Evolutionary conservation across 2,888 invertebrate genomes (phyloP).

Genomic region (Leptarthrus brevirostris): DNA sequence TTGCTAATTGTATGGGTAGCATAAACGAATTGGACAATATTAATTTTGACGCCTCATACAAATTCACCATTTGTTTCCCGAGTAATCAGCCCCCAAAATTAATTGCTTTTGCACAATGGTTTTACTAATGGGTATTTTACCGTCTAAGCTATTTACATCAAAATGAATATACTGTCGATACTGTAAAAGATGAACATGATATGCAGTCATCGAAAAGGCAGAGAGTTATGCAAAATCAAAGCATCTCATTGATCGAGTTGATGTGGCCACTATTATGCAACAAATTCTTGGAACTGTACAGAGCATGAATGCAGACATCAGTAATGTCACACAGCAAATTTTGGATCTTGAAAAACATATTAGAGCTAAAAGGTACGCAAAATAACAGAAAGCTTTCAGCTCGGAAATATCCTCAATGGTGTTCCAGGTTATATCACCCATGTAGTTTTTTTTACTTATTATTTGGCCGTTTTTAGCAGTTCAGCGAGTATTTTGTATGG

Average conservation of each 20-base stretch:
- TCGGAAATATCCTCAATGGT: too few species aligned
- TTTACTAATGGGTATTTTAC: not conserved
- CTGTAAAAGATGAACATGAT: slow-evolving; percentile 68
- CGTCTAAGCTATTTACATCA: slow-evolving; percentile 51
- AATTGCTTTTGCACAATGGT: slow-evolving; percentile 53
- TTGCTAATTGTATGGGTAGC: slow-evolving; percentile 87
- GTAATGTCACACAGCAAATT: slow-evolving; percentile 62
- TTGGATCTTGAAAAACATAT: slow-evolving; percentile 61
- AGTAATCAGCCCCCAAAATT: slow-evolving; percentile 74
- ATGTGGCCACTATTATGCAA: slow-evolving; percentile 57
- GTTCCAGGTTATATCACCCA: too few species aligned
- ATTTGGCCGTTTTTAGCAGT: too few species aligned
- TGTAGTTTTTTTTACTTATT: too few species aligned
- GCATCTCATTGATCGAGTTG: slow-evolving; percentile 27
- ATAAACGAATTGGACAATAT: slow-evolving; percentile 79
- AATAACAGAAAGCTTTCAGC: too few species aligned
- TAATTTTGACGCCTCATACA: slow-evolving; percentile 74
- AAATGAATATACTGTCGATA: slow-evolving; percentile 60
- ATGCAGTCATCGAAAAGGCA: slow-evolving; percentile 44
- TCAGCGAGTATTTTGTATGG: too few species aligned
- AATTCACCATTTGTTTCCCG: slow-evolving; percentile 78
- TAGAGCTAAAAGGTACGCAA: slow-evolving; percentile 58
- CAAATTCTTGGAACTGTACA: slow-evolving; percentile 63
- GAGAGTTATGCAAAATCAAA: slow-evolving; percentile 44
- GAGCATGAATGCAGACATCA: slow-evolving; percentile 64